Base-by-base conservation (phyloP, 2,888 invertebrate genomes). In the Caenorhabditis sp. region DNA sequence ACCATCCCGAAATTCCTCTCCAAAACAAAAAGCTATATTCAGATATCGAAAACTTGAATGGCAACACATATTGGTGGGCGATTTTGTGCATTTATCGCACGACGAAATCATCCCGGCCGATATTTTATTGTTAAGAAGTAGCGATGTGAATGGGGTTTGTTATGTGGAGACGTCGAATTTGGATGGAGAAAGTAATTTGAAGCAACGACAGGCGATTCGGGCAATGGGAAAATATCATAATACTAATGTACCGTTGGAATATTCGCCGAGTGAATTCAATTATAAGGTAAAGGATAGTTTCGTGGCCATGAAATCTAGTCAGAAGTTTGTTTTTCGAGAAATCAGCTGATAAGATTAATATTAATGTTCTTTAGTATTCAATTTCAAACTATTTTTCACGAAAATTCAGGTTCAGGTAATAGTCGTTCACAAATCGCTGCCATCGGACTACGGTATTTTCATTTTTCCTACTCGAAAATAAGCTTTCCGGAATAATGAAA, bases 21-120 rank as follows among this genome's bases (percentile, higher is more conserved):
- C n/a, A n/a, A n/a, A n/a, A n/a, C n/a, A n/a, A n/a, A n/a, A 53
- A n/a, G 7, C 14, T 21, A 25, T 59, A 14, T 67, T 26, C 38
- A 73, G 84, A 58, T 85, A 83, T 60, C 92, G 93, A 85, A 93
- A 93, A 89, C 92, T 92, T 63, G 91, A 93, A 84, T 97, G 96
- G 96, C 92, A 93, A 87, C 93, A 95, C 87, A 91, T 97, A 64
- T 91, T 92, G 72, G 95, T 95, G 38, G 97, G 97, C 1, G 97
- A 97, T 89, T 91, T 97, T 83, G 93, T 97, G 61, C 96, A 96
- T 90, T 90, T 97, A 84, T 94, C 95, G 56, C 95, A 96, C 91
- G 95, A 97, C 90, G 96, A 97, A 90, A 92, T 94, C 65, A 94
- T 97, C 77, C 97, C 97, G 36, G 97, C 97, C 0, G 97, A 97